phyloP scores from a whole-genome alignment of 2,113 vertebrate species.

The Hypomesus transpacificus region DNA sequence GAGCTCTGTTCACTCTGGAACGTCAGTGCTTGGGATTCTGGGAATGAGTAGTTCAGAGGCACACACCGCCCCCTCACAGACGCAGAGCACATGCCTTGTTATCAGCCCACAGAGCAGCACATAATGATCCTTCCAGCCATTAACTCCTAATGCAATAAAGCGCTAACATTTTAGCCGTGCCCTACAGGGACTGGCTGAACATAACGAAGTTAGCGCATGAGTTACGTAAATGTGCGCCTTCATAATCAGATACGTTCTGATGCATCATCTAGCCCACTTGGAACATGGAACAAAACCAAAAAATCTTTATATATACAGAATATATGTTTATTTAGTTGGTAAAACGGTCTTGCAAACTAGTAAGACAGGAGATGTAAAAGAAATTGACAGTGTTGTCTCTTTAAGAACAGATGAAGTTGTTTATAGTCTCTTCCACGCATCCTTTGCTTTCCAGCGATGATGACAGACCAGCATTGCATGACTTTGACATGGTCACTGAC shows the following conservation, averaged over 20 bases:
- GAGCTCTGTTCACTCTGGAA: slow-evolving; percentile 61
- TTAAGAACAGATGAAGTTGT: slow-evolving; percentile 24
- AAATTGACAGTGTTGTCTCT: neutral
- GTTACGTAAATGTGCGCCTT: slow-evolving; percentile 53
- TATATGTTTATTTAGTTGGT: slow-evolving; percentile 23
- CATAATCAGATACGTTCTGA: slow-evolving; percentile 40
- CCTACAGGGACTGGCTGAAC: slow-evolving; percentile 44
- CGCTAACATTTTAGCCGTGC: slow-evolving; percentile 57
- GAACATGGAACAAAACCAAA: slow-evolving; percentile 24
- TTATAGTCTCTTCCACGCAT: slow-evolving; percentile 28
- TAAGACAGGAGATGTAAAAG: neutral
- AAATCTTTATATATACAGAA: slow-evolving; percentile 25
- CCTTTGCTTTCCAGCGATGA: slow-evolving; percentile 22
- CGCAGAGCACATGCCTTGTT: slow-evolving; percentile 65
- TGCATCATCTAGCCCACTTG: slow-evolving; percentile 43
- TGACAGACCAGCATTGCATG: slow-evolving; percentile 34
- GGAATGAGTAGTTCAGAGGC: slow-evolving; percentile 63
- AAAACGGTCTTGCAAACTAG: neutral
- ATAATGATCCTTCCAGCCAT: slow-evolving; percentile 64
- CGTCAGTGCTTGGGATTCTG: slow-evolving; percentile 61
- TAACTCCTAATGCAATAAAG: slow-evolving; percentile 65
- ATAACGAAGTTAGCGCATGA: slow-evolving; percentile 57
- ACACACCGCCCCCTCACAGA: slow-evolving; percentile 52
- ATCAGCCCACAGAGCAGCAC: slow-evolving; percentile 62
- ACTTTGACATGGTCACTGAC: slow-evolving; percentile 5